Evolutionary conservation across 2,888 invertebrate species (phyloP), one percentile per base, ranked within the genome.

Genomic region (Drosophila anomalipes): DNA sequence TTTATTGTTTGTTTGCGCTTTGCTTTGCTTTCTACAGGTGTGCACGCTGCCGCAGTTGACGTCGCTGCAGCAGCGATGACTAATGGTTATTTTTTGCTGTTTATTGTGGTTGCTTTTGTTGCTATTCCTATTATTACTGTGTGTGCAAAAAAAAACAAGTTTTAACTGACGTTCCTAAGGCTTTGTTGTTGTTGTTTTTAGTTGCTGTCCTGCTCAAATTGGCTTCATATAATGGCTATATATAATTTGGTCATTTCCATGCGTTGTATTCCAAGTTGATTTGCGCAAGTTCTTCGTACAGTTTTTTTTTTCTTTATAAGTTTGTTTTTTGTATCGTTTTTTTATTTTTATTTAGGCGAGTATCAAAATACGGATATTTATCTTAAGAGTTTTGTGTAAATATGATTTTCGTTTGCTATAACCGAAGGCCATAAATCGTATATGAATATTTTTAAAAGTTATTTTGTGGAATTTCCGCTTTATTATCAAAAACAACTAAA

Each of bases 21-120:
- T 47, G 56, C 56, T 37, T 37, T 70, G 77, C 91, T 86, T 83
- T 90, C 85, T 82, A 89, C 91, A 90, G 89, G 91, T 86, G 85
- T 88, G 86, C 77, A 63, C 69, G 22, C 52, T 19, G 78, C 12
- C 52, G 32, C 32, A 12, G 76, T 56, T 33, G 60, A 32, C 63
- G 56, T 33, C 57, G 74, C 67, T 56, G 59, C 61, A 44, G 58
- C 76, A 32, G 56, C 76, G 74, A 77, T 90, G 91, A 91, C 87
- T 86, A 79, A 86, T 90, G 73, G 65, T 72, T 58, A 73, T 63
- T 66, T 47, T 76, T 80, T 82, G 65, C 69, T 73, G 39, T 51
- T 63, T 69, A 47, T 28, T 61, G 39, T 67, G 77, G 54, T 64
- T 62, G 56, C 66, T 80, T 51, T 26, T 67, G 33, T 53, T 78